Evolutionary conservation across 2,888 invertebrate genomes (phyloP).

Genomic region (Caenorhabditis sp.): DNA sequence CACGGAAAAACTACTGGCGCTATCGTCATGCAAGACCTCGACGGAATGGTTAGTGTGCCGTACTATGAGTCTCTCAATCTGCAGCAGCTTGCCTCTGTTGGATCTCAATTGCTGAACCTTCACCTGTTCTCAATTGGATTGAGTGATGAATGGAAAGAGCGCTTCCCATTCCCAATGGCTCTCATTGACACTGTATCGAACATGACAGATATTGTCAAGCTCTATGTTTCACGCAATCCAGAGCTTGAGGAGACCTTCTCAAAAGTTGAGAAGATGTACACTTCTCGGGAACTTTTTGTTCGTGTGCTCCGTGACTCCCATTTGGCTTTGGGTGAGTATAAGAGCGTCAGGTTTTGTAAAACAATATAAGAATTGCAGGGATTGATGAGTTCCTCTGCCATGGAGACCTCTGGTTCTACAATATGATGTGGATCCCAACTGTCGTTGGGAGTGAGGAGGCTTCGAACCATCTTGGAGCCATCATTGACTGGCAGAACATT

Average conservation of each 20-base stretch:
- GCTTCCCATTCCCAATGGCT: slow-evolving; percentile 65
- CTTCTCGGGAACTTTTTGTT: slow-evolving; percentile 41
- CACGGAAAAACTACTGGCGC: slow-evolving; percentile 56
- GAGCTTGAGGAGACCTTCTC: slow-evolving; percentile 43
- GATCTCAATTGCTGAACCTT: slow-evolving; percentile 59
- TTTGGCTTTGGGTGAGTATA: slow-evolving; percentile 40
- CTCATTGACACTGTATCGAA: slow-evolving; percentile 64
- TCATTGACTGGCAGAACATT: slow-evolving; percentile 73
- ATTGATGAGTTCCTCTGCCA: slow-evolving; percentile 71
- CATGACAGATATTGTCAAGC: slow-evolving; percentile 63
- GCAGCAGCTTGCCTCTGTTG: slow-evolving; percentile 61
- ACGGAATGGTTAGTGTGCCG: slow-evolving; percentile 66
- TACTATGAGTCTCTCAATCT: slow-evolving; percentile 67
- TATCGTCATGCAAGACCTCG: slow-evolving; percentile 69
- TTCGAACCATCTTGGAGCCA: slow-evolving; percentile 66
- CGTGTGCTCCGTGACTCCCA: slow-evolving; percentile 61
- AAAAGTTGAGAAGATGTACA: slow-evolving; percentile 58
- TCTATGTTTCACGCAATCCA: slow-evolving; percentile 59
- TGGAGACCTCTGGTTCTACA: slow-evolving; percentile 74
- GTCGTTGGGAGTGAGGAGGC: slow-evolving; percentile 47
- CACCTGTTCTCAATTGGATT: slow-evolving; percentile 63
- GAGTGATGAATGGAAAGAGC: slow-evolving; percentile 51
- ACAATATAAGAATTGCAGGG: slow-evolving; percentile 18
- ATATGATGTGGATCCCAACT: slow-evolving; percentile 67
- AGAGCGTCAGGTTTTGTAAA: background rate